Evolutionary conservation across 2,888 invertebrate species (phyloP), one percentile per base, ranked within the genome.

Genomic region (Strigamia maritima): DNA sequence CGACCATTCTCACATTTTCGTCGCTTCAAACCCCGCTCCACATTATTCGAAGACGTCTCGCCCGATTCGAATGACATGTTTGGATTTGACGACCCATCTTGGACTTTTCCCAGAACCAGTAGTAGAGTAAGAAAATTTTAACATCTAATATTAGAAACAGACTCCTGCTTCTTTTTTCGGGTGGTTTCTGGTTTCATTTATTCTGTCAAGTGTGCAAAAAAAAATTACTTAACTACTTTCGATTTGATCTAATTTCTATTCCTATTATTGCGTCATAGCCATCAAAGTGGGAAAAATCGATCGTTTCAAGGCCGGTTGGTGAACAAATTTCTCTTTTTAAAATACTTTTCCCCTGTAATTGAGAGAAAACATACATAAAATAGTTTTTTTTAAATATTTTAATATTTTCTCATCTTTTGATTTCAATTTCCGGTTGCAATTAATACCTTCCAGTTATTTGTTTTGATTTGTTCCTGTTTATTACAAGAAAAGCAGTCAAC

Each of bases 61-160:
- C 75, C 75, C 38, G 75, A 75, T 22, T 31, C 75, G 28, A 40
- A 31, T 75, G 75, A 75, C 40, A 75, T 75, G 75, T 75, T 75
- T 19, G 35, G 35, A 26, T 75, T 40, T 19, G 75, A 75, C 22
- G 35, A 38, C 19, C 75, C 75, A 31, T 75, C 75, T 35, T 75
- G 75, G 75, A 75, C 35, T 75, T 75, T 75, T 31, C 75, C 75
- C 38, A 75, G 75, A 28, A 70, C 24, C n/a, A 75, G 35, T 26
- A 75, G 75, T 31, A 75, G 40, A 35, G 65, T 65, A 65, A 65
- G 65, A 26, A 65, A 24, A 26, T 26, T 26, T 26, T 65, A n/a
- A 65, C 8, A 65, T 65, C 65, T 65, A 65, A 65, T 65, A 65
- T 65, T 65, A 65, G 65, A 65, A 65, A 65, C 26, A 24, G 28